A percentile compares a stretch with the other conserved stretches of the same genome.
These are phyloP conservation scores for Todiramphus chloris DNA, from an alignment of 2,113 vertebrate species.

Conservation along the genomic window DNA sequence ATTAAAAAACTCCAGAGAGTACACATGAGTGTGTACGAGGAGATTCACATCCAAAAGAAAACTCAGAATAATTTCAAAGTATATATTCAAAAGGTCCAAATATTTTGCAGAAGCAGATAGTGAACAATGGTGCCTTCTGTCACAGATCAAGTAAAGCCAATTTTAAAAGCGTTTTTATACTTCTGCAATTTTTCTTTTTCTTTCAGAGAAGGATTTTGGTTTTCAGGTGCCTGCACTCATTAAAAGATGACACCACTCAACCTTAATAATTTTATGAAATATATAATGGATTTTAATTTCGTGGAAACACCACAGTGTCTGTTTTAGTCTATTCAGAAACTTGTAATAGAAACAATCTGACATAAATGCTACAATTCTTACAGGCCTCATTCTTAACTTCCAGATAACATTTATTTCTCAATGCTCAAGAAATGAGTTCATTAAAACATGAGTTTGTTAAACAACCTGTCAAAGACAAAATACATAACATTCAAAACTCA, in stretches of 20 bases:
- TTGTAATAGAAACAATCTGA: background rate
- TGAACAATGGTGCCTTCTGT: background rate
- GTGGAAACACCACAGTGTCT: background rate
- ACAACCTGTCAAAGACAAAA: background rate
- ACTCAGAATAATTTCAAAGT: background rate
- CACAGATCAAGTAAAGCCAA: background rate
- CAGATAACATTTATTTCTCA: background rate
- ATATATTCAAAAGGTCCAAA: background rate
- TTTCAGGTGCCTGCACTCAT: background rate
- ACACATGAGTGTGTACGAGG: background rate
- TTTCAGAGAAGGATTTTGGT: background rate
- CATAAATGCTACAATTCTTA: background rate
- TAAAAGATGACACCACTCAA: background rate
- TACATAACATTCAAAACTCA: background rate
- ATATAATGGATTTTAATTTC: background rate
- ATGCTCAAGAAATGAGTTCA: background rate
- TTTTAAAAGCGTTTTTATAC: background rate
- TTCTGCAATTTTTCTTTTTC: background rate
- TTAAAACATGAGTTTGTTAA: background rate
- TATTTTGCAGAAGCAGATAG: background rate
- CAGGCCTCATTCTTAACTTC: background rate
- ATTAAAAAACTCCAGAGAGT: rapidly evolving
- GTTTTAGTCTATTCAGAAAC: background rate
- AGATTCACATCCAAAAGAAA: background rate
- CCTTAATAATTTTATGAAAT: background rate